phyloP scores from a whole-genome alignment of 1,140 invertebrate species.

The Leptinotarsa lineolata region DNA sequence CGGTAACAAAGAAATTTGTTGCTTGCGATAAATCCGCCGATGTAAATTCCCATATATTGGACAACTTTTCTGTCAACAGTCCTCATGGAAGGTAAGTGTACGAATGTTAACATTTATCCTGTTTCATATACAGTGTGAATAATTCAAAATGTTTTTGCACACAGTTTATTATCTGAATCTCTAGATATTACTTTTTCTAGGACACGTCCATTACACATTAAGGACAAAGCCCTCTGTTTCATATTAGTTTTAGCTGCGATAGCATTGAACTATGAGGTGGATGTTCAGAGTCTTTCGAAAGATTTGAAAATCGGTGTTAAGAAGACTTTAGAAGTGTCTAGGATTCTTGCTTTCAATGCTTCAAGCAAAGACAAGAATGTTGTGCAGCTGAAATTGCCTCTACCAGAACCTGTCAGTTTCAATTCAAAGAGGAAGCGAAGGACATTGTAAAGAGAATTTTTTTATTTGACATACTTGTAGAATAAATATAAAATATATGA shows the following conservation, averaged over 20 bases:
- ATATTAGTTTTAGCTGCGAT: constrained; percentile 58
- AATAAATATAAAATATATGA: no score
- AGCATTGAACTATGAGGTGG: constrained; percentile 53
- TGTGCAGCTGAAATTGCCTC: constrained; percentile 56
- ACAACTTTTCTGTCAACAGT: constrained; percentile 54
- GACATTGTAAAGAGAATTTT: not conserved
- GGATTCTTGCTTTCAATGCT: constrained; percentile 54
- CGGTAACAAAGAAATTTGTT: constrained; percentile 51
- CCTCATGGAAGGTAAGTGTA: constrained; percentile 26
- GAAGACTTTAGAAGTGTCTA: constrained; percentile 57
- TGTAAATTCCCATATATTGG: constrained; percentile 53
- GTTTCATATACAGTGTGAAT: no score
- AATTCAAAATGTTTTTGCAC: no score
- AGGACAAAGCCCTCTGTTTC: constrained; percentile 59
- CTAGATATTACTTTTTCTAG: constrained; percentile 45
- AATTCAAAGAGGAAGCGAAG: constrained; percentile 36
- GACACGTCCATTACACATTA: constrained; percentile 55
- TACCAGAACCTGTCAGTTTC: constrained; percentile 51
- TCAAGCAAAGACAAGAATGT: constrained; percentile 53
- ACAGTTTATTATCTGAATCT: no score
- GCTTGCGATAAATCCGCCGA: constrained; percentile 51
- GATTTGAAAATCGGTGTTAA: constrained; percentile 55
- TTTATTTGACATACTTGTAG: not conserved
- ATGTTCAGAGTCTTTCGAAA: constrained; percentile 56
- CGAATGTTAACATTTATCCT: no score